A percentile compares a stretch with the other conserved stretches of the same genome.
These are phyloP conservation scores for Aythya baeri DNA, from an alignment of 2,113 vertebrate genomes.

Conservation along the genomic window DNA sequence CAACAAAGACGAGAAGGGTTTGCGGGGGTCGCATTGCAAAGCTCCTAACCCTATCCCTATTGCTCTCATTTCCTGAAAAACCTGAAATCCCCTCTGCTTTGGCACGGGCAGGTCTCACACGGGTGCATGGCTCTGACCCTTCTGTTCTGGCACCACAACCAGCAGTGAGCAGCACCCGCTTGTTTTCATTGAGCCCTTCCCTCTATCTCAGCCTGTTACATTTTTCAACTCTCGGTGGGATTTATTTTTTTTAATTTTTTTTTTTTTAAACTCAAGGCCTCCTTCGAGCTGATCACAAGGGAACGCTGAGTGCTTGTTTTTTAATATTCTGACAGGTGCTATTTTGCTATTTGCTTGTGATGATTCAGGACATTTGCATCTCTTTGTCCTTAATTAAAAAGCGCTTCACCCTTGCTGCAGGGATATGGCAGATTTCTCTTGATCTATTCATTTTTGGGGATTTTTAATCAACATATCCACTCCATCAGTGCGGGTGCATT, in stretches of 20 bases:
- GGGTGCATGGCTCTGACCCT: background rate
- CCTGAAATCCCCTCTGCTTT: background rate
- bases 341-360: constrained; percentile 68
- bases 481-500: background rate
- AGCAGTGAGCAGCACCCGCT: background rate
- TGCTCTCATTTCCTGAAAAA: background rate
- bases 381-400: constrained; percentile 70
- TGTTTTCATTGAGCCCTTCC: background rate
- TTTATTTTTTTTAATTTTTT: background rate
- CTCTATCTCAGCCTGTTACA: background rate
- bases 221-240: background rate
- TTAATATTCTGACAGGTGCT: constrained; percentile 66
- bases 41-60: background rate
- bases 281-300: constrained; percentile 45
- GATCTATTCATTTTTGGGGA: constrained; percentile 35
- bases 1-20: rapidly evolving
- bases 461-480: constrained; percentile 48
- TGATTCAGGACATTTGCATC: constrained; percentile 70
- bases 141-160: background rate
- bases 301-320: constrained; percentile 61
- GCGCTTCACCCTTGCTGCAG: constrained; percentile 61
- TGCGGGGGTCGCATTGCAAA: rapidly evolving
- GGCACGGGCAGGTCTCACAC: background rate
- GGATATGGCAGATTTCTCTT: constrained; percentile 47
- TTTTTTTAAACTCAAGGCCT: background rate